Conservation (phyloP, 1,140 invertebrate genomes). For the Drosophila aff. region DNA sequence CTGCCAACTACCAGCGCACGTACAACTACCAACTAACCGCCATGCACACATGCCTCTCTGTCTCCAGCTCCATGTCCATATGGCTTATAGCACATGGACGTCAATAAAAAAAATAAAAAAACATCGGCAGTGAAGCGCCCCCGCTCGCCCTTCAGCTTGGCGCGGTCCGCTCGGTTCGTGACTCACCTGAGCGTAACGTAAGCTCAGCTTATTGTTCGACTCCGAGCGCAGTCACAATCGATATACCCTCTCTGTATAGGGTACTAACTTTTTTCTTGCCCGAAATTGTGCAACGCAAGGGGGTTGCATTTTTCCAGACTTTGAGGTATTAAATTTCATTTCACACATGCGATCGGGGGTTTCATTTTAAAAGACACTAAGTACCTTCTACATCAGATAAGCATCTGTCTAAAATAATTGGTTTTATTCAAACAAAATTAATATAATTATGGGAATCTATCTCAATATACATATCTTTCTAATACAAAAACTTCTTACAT, state of each 20-base stretch:
- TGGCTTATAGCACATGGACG: conserved; percentile 50
- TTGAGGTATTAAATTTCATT: conserved; percentile 7
- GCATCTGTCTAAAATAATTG: neutral
- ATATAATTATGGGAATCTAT: neutral
- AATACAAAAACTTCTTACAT: neutral
- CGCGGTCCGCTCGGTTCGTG: conserved; percentile 60
- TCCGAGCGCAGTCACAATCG: conserved; percentile 42
- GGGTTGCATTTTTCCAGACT: conserved; percentile 3
- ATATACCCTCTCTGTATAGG: conserved; percentile 22
- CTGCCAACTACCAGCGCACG: conserved; percentile 48
- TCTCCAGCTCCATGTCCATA: conserved; percentile 22
- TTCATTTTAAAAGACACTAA: neutral
- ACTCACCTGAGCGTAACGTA: conserved; percentile 84
- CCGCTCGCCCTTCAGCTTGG: conserved; percentile 62
- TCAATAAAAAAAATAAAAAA: conserved; percentile 15
- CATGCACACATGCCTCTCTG: conserved; percentile 33
- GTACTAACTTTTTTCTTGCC: conserved; percentile 36
- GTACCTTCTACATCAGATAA: neutral
- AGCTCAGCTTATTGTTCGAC: conserved; percentile 75
- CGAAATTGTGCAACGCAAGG: conserved; percentile 1
- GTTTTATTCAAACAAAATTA: too few species aligned
- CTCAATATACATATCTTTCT: too few species aligned
- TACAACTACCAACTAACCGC: conserved; percentile 57
- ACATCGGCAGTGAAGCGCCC: conserved; percentile 44
- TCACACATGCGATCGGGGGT: conserved; percentile 5